These are phyloP conservation scores for Squalus acanthias DNA, from an alignment of 2,797 vertebrate species.

Conservation along the genomic window DNA sequence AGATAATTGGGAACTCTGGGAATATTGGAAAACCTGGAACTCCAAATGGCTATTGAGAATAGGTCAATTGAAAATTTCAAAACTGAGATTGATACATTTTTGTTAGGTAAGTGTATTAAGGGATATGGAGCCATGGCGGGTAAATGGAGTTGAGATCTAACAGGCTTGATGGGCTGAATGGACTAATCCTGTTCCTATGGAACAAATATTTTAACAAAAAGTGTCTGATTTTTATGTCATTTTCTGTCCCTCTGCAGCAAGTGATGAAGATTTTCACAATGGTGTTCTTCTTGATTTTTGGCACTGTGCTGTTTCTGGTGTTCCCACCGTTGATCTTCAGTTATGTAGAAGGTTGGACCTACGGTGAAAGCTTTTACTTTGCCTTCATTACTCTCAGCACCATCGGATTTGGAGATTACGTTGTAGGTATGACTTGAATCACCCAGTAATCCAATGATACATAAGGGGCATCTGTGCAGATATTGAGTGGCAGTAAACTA, in stretches of 20 bases:
- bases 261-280: slow-evolving; percentile 65
- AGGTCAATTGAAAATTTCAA: background rate
- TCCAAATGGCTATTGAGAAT: background rate
- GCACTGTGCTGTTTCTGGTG: slow-evolving; percentile 74
- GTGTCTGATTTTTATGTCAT: background rate
- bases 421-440: slow-evolving; percentile 68
- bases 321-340: slow-evolving; percentile 82
- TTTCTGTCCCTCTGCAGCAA: slow-evolving; percentile 44
- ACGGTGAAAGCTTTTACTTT: slow-evolving; percentile 85
- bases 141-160: background rate
- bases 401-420: slow-evolving; percentile 88
- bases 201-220: background rate
- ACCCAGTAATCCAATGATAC: background rate
- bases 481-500: background rate
- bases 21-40: background rate
- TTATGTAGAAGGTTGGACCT: slow-evolving; percentile 82
- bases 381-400: slow-evolving; percentile 91
- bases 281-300: slow-evolving; percentile 66
- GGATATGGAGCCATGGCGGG: background rate
- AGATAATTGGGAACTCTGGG: background rate
- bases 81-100: background rate
- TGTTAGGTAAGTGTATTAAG: background rate
- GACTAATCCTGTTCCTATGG: background rate
- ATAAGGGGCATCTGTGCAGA: background rate
- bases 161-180: background rate